phyloP scores from a whole-genome alignment of 1,140 invertebrate genomes.

The Pachypsylla venusta region DNA sequence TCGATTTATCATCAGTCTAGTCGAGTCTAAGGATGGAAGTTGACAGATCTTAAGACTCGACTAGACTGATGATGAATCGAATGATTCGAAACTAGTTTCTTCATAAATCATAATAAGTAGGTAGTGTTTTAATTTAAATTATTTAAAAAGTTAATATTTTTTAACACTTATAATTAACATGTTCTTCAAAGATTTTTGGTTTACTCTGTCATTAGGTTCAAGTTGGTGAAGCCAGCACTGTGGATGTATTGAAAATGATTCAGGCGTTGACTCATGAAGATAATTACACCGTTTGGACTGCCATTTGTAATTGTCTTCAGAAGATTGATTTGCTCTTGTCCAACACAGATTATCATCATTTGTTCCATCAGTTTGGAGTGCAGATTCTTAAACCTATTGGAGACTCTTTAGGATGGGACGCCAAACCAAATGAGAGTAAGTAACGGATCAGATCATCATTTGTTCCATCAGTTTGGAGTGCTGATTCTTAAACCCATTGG shows the following conservation, averaged over 20 bases:
- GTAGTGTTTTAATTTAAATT: too few species aligned
- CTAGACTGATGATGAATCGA: too few species aligned
- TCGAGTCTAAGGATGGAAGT: too few species aligned
- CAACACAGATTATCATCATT: conserved; percentile 55
- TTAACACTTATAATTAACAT: neutral
- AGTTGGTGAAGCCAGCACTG: conserved; percentile 64
- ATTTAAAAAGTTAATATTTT: too few species aligned
- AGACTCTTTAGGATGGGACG: conserved; percentile 59
- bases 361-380: conserved; percentile 56
- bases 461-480: conserved; percentile 56
- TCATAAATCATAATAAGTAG: too few species aligned
- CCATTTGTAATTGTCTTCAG: conserved; percentile 59
- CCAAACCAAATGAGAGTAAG: conserved; percentile 47
- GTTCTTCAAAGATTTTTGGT: too few species aligned
- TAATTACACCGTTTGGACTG: conserved; percentile 87
- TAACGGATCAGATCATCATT: conserved; percentile 57
- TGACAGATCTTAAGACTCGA: too few species aligned
- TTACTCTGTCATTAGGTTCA: conserved; percentile 40
- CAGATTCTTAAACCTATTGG: conserved; percentile 53
- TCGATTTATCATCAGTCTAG: too few species aligned
- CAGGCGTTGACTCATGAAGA: conserved; percentile 68
- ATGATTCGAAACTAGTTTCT: too few species aligned
- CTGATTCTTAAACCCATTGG: conserved; percentile 53
- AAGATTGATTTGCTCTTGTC: conserved; percentile 59
- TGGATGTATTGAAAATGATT: conserved; percentile 55